Base-by-base conservation (phyloP, 2,888 invertebrate species). In the Phragmatobia fuliginosa region DNA sequence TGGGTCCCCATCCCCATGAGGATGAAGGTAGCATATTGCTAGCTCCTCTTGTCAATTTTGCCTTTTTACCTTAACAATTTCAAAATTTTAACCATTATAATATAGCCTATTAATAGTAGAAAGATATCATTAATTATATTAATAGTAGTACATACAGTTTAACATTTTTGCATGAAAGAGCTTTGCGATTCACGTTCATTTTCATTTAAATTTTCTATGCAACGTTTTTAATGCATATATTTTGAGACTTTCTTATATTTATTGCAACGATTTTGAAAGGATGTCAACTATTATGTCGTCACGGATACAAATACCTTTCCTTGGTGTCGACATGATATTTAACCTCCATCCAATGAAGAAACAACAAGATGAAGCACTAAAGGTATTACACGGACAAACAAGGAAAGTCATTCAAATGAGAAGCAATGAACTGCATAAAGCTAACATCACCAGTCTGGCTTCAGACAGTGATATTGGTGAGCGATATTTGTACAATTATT, bases 311-410 rank as follows among this genome's bases (percentile, higher is more conserved):
- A 89, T 93, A 66, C 88, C 91, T 0, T 83, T 94, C 18, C 66
- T 92, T 2, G 87, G 86, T 6, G 77, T 82, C 1, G 90, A 93
- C 49, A 56, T 76, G 0, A 77, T 94, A 2, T 95, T 95, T 68
- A 95, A 96, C 75, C 88, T 96, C 7, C 92, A 97, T 0, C 88
- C 92, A 8, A 91, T 96, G 67, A 97, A 97, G 28, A 95, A 92
- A 70, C 93, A 93, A 32, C 96, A 96, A 83, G 93, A 92, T 14
- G 87, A 91, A 61, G 92, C 93, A 0, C 70, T 96, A 31, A 85
- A 90, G 21, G 77, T 93, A 18, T 79, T 96, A 10, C 96, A 96
- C 67, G 85, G 83, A 3, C 92, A 93, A 52, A 94, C 95, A 0
- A 90, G 86, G 18, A 87, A 89, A 63, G 95, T 96, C 1, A 96